Conservation (phyloP, 1,140 invertebrate genomes). For the Cydia strobilella region DNA sequence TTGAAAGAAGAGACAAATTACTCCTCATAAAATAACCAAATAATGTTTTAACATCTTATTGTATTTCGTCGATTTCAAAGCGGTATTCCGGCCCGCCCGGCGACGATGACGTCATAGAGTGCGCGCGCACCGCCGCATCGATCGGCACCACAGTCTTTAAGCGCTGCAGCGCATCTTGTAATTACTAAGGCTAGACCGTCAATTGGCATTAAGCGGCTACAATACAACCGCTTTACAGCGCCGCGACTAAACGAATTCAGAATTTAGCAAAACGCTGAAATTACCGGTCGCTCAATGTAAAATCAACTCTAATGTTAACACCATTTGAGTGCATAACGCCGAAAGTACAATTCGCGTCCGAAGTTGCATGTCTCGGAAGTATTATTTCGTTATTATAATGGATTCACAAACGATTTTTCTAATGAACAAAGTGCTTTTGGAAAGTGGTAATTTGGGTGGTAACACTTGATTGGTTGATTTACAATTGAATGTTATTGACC, state of each 20-base stretch:
- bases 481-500: background rate
- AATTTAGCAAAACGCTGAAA: constrained; percentile 46
- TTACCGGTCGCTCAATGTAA: constrained; percentile 25
- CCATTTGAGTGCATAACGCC: constrained; percentile 16
- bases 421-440: constrained; percentile 34
- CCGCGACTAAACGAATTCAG: constrained; percentile 38
- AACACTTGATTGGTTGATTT: constrained; percentile 31
- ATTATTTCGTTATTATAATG: constrained; percentile 36
- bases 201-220: constrained; percentile 45
- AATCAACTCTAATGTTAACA: constrained; percentile 22
- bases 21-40: constrained; percentile 38
- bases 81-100: constrained; percentile 53
- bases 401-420: constrained; percentile 36
- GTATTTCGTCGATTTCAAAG: constrained; percentile 58
- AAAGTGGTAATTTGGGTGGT: constrained; percentile 28
- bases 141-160: constrained; percentile 51
- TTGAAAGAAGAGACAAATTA: constrained; percentile 4
- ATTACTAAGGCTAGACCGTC: constrained; percentile 35
- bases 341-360: background rate
- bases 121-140: constrained; percentile 70
- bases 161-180: constrained; percentile 57
- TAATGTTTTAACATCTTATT: constrained; percentile 51
- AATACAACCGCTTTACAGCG: constrained; percentile 57
- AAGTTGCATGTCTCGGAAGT: constrained; percentile 1
- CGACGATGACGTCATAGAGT: constrained; percentile 67